Base-by-base conservation (phyloP, 2,113 vertebrate genomes). In the Echinops telfairi region DNA sequence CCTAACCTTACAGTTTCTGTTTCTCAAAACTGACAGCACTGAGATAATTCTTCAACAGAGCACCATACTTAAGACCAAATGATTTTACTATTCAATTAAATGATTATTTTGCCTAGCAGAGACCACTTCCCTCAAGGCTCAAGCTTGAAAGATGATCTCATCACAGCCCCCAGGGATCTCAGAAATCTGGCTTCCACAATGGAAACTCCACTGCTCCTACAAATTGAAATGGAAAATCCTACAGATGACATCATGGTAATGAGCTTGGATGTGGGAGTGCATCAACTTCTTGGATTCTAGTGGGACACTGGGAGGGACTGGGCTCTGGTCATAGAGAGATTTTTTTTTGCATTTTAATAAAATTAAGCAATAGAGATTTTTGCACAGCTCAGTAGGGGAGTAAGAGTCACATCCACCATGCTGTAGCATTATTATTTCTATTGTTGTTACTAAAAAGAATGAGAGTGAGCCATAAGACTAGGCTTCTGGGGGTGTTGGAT, bases 321-420 rank as follows among this genome's bases (percentile, higher is more conserved):
- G 20, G 77, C 11, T 40, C 58, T 53, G 6, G 58, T 11, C 17
- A 31, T 43, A 20, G 17, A 53, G 40, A 12, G 20, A 53, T 82
- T 53, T 53, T 53, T 53, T 53, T 53, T 10, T 53, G 47, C 47
- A 53, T 53, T 85, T 85, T 76, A 58, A 33, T 31, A 78, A 91
- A 76, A 87, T 38, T 36, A 80, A 94, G 84, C 29, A 84, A 62
- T 3, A 36, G 75, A n/a, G 10, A 27, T 70, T 86, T 90, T 79
- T 68, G n/a, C 16, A 60, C 20, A 81, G 0, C 2, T 40, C 38
- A 11, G 17, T 89, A 58, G 58, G 36, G 6, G n/a, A 78, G 23
- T 38, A 64, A 66, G 22, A 73, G 7, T 82, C 60, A 62, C 22
- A 53, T 19, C 14, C 9, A 2, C 25, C 15, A 27, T 11, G 2